Evolutionary conservation across 2,113 vertebrate species (phyloP), one percentile per base, ranked within the genome.

Genomic region (Hucho hucho): DNA sequence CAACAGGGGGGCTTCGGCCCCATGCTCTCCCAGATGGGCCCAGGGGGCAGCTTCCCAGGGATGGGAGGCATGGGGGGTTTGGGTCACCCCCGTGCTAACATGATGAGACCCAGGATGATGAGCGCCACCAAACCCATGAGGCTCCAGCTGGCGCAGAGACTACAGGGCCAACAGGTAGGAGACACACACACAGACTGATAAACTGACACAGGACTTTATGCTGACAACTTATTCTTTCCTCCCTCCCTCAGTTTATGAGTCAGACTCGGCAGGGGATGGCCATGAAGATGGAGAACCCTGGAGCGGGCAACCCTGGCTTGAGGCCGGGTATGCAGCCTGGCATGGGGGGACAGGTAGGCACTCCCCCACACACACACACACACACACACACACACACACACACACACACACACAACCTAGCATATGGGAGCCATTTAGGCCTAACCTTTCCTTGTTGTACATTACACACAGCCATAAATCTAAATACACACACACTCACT

Each of bases 101-200:
- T 95, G 81, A 93, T 97, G 92, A 94, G 96, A 49, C 95, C 96
- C 49, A 92, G 97, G 69, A 97, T 95, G 92, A 89, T 94, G 73
- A 97, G 80, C 1, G 93, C 95, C 58, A 95, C 95, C 73, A 98
- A 98, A 80, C 98, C 98, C 22, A 95, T 98, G 75, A 91, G 97
- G 59, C 94, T 98, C 83, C 98, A 99, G 87, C 95, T 99, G 70
- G 96, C 98, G 83, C 97, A 98, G 91, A 94, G 98, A 83, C 94
- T 99, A 24, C 98, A 99, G 89, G 96, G 97, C 70, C 97, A 98
- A 81, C 98, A 99, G 96, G 98, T 98, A 24, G 24, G 6, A 26
- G 26, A 28, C 12, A 67, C 37, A 43, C 9, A 43, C 37, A 43
- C 37, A 43, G 37, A 43, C 37, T 11, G 9, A 43, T 43, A 43